These are phyloP conservation scores for Notothenia coriiceps DNA, from an alignment of 2,113 vertebrate species.

Conservation along the genomic window DNA sequence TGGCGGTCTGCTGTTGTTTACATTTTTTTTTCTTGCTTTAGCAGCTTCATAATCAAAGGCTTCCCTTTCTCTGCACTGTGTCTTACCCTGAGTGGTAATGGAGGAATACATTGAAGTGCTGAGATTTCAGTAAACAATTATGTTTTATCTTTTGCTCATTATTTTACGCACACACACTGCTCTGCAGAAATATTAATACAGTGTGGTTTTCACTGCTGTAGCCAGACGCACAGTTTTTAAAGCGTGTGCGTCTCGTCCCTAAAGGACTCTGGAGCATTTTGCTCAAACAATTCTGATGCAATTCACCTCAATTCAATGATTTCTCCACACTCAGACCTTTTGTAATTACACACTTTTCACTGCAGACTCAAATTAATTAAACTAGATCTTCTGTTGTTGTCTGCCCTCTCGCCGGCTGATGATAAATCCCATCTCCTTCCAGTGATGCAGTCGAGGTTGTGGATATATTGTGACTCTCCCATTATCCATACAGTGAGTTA, in stretches of 20 bases:
- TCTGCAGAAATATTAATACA: conserved; percentile 18
- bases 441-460: conserved; percentile 33
- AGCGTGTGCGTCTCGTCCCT: conserved; percentile 32
- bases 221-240: conserved; percentile 12
- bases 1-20: conserved; percentile 73
- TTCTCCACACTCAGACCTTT: conserved; percentile 65
- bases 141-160: conserved; percentile 77
- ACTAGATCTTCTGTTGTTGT: conserved; percentile 67
- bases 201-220: not conserved
- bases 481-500: conserved; percentile 45
- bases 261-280: conserved; percentile 50
- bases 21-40: conserved; percentile 69
- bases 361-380: conserved; percentile 72
- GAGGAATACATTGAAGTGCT: conserved; percentile 73
- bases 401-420: conserved; percentile 36
- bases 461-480: conserved; percentile 41
- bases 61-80: conserved; percentile 55
- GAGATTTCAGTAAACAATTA: conserved; percentile 65
- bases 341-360: conserved; percentile 62
- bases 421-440: conserved; percentile 60
- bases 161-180: conserved; percentile 51
- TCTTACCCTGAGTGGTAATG: conserved; percentile 69
- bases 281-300: conserved; percentile 44
- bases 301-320: conserved; percentile 64
- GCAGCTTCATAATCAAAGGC: conserved; percentile 75